Percentiles rank a stretch among this genome's conserved stretches.
Conservation (phyloP, 2,113 vertebrate genomes). For the Osmerus mordax region DNA sequence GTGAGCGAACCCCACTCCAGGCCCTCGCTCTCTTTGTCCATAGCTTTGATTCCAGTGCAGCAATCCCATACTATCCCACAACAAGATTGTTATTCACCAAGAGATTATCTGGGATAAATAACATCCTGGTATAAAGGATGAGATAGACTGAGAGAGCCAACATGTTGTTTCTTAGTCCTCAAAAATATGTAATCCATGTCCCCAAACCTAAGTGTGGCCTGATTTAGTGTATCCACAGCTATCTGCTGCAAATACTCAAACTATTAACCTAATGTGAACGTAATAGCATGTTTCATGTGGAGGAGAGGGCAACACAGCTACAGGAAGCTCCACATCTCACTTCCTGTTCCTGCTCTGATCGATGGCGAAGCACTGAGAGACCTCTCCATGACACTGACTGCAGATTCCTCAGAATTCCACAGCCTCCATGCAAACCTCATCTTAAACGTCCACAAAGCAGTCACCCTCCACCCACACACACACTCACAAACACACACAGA, state of each 20-base stretch:
- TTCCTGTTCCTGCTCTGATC: conserved; percentile 22
- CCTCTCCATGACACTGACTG: conserved; percentile 34
- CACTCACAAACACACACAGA: not conserved
- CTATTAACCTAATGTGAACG: not conserved
- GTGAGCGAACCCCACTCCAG: conserved; percentile 41
- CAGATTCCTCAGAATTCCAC: conserved; percentile 14
- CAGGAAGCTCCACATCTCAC: too few species aligned
- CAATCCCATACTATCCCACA: conserved; percentile 51
- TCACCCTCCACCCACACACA: not conserved
- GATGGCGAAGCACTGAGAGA: conserved; percentile 10
- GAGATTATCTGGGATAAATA: conserved; percentile 31
- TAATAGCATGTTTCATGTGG: not conserved
- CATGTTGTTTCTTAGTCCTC: conserved; percentile 31
- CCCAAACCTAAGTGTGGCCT: not conserved
- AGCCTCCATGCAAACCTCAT: conserved; percentile 29
- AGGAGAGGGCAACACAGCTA: not conserved
- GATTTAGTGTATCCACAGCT: not conserved
- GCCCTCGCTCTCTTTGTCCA: conserved; percentile 40
- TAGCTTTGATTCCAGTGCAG: conserved; percentile 48
- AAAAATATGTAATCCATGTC: conserved; percentile 14
- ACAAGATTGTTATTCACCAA: conserved; percentile 46
- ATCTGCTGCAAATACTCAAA: not conserved
- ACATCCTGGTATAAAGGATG: conserved; percentile 46
- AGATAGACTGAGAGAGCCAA: conserved; percentile 27
- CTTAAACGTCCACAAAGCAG: not conserved